phyloP scores from a whole-genome alignment of 2,888 invertebrate species.

The Drosophila affinis region DNA sequence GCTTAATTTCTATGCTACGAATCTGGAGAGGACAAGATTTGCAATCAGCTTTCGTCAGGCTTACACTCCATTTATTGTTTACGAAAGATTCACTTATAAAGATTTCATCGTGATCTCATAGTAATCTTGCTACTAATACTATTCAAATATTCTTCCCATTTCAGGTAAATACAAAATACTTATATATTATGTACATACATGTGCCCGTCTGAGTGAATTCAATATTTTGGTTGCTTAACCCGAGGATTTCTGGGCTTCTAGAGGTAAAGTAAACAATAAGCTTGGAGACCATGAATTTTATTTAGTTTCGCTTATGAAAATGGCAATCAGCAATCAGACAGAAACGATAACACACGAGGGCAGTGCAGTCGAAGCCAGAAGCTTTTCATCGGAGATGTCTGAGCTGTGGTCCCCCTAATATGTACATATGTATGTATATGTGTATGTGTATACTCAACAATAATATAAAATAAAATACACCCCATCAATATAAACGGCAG shows the following conservation, averaged over 20 bases:
- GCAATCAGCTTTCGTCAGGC: not conserved
- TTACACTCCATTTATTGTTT: not conserved
- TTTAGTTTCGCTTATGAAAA: constrained; percentile 67
- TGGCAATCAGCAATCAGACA: constrained; percentile 74
- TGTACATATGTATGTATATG: constrained; percentile 2
- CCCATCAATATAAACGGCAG: constrained; percentile 76
- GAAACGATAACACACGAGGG: constrained; percentile 61
- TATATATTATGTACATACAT: not conserved
- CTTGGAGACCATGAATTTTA: constrained; percentile 50
- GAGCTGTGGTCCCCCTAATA: constrained; percentile 21
- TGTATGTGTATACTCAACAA: constrained; percentile 22
- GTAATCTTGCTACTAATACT: not conserved
- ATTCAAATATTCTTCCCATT: not conserved
- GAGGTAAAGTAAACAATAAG: constrained; percentile 56
- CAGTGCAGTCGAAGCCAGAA: constrained; percentile 48
- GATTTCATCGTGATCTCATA: not conserved
- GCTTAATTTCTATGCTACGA: not conserved
- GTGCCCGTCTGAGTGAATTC: constrained; percentile 12
- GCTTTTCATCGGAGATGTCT: constrained; percentile 45
- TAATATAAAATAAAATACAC: constrained; percentile 79
- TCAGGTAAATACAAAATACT: constrained; percentile 22
- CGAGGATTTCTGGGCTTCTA: not conserved
- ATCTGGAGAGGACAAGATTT: not conserved
- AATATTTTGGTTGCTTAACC: constrained; percentile 43
- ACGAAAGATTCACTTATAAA: not conserved